Conservation (phyloP, 2,113 vertebrate genomes). For the Ailurus styani region DNA sequence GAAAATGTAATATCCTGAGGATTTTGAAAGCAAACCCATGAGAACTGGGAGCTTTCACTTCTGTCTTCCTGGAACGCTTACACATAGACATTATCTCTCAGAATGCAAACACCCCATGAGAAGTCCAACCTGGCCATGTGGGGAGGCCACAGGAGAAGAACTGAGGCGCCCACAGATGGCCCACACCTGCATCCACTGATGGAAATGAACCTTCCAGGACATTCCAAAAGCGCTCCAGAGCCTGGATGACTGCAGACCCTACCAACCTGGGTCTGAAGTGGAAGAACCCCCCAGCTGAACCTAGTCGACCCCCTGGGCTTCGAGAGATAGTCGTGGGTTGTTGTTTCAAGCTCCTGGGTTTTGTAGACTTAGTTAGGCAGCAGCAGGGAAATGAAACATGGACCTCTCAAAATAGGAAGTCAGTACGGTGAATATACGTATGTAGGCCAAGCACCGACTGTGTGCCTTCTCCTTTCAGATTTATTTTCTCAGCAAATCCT, state of each 20-base stretch:
- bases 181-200: background rate
- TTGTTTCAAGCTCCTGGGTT: background rate
- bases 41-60: background rate
- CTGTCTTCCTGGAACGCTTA: background rate
- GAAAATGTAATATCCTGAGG: background rate
- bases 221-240: background rate
- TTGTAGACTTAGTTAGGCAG: background rate
- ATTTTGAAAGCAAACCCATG: background rate
- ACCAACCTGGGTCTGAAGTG: background rate
- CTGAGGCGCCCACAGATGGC: background rate
- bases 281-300: background rate
- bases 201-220: background rate
- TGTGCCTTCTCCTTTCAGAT: background rate
- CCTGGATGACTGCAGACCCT: background rate
- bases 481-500: background rate
- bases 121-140: background rate
- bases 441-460: background rate
- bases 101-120: background rate
- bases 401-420: background rate
- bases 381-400: background rate
- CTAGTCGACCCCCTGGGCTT: background rate
- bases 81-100: background rate
- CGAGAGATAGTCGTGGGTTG: background rate
- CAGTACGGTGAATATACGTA: background rate
- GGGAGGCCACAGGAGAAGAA: background rate